These are phyloP conservation scores for Ursus arctos DNA, from an alignment of 2,113 vertebrate species.

Conservation along the genomic window DNA sequence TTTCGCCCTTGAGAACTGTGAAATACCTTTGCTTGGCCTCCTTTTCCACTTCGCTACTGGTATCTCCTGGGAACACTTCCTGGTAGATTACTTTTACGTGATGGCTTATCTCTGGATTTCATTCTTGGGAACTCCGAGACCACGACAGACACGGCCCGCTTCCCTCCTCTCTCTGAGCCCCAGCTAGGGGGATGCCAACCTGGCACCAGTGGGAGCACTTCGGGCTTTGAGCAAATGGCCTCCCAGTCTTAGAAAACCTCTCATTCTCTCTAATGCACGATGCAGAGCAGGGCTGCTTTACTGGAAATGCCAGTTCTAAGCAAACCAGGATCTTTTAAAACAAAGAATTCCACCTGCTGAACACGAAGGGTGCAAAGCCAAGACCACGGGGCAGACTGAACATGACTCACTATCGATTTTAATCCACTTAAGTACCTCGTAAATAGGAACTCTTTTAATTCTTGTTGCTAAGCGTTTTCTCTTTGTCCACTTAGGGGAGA, in stretches of 20 bases:
- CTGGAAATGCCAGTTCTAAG: not conserved
- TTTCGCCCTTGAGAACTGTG: not conserved
- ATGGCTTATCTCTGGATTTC: not conserved
- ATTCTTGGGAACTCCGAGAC: not conserved
- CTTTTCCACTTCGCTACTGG: not conserved
- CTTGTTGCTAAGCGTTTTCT: not conserved
- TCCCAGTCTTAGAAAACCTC: not conserved
- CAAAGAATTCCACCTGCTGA: not conserved
- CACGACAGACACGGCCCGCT: not conserved
- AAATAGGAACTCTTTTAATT: constrained; percentile 43
- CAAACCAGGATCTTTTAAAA: not conserved
- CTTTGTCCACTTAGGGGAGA: not conserved
- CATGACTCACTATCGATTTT: constrained; percentile 55
- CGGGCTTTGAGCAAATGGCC: not conserved
- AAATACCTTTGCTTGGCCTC: not conserved
- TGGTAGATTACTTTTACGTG: not conserved
- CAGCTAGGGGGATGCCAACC: not conserved
- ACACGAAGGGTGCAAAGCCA: not conserved
- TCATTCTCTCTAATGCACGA: rapidly evolving
- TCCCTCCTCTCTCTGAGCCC: not conserved
- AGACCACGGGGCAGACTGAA: not conserved
- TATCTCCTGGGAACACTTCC: not conserved
- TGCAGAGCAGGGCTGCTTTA: not conserved
- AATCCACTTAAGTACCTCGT: constrained; percentile 56
- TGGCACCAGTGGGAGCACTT: not conserved